Percentiles rank a stretch among this genome's conserved stretches.
Conservation (phyloP, 2,888 invertebrate genomes). For the Actias luna region DNA sequence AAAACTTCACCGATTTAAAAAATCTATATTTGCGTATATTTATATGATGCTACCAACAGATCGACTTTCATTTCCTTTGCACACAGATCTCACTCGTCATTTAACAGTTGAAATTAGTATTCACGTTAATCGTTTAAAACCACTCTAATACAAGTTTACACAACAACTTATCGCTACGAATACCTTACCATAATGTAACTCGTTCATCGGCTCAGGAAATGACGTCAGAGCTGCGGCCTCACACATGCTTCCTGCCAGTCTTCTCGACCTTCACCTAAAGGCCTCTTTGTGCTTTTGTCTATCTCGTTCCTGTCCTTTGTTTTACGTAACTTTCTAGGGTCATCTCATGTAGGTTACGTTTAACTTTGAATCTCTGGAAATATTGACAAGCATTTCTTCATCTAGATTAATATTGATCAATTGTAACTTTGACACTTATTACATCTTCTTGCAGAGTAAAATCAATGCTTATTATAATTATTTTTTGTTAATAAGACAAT, state of each 20-base stretch:
- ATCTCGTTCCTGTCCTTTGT: conserved; percentile 19
- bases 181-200: conserved; percentile 47
- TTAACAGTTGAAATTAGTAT: conserved; percentile 43
- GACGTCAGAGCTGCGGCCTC: conserved; percentile 60
- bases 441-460: no score
- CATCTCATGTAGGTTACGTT: conserved; percentile 7
- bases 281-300: conserved; percentile 39
- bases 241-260: conserved; percentile 58
- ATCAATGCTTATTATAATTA: no score
- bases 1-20: background rate
- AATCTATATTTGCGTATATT: background rate
- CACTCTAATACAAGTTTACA: conserved; percentile 52
- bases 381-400: no score
- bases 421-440: no score
- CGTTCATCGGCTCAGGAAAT: conserved; percentile 66
- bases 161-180: conserved; percentile 54
- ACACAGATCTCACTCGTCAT: conserved; percentile 33
- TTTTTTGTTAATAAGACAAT: no score
- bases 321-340: conserved; percentile 3
- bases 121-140: conserved; percentile 42
- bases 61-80: background rate
- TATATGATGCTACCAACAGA: background rate
- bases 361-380: background rate
- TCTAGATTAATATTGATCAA: no score
- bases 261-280: conserved; percentile 72